Evolutionary conservation across 2,113 vertebrate genomes (phyloP).

Genomic region (Chloropsis hardwickii): DNA sequence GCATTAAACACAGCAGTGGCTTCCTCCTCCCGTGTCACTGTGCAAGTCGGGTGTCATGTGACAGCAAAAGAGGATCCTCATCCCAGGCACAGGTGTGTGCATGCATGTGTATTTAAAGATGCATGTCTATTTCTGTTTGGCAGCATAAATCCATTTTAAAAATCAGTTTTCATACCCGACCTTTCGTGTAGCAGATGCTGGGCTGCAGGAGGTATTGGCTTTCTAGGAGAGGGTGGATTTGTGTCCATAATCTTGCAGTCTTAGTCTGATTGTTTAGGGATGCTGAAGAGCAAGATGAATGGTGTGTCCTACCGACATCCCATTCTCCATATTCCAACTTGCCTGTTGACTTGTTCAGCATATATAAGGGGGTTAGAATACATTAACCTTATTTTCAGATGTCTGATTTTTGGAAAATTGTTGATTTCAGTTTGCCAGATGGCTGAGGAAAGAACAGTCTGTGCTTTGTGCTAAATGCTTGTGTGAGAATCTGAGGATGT

Average conservation of each 20-base stretch:
- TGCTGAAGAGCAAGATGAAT: not conserved
- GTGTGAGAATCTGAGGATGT: conserved; percentile 63
- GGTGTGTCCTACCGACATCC: not conserved
- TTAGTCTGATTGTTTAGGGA: not conserved
- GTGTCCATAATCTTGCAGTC: not conserved
- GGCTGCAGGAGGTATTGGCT: not conserved
- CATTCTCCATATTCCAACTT: not conserved
- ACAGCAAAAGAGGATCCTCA: not conserved
- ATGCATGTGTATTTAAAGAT: not conserved
- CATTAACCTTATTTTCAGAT: conserved; percentile 56
- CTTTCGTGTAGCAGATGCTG: not conserved
- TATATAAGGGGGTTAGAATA: conserved; percentile 20
- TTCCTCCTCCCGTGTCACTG: not conserved
- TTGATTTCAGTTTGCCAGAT: conserved; percentile 75
- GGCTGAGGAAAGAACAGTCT: conserved; percentile 71
- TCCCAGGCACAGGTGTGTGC: accelerated
- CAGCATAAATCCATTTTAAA: not conserved
- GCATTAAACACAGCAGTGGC: accelerated
- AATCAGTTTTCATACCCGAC: not conserved
- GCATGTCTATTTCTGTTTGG: not conserved
- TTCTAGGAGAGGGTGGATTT: not conserved
- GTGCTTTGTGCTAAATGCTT: conserved; percentile 65
- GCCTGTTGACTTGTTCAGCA: not conserved
- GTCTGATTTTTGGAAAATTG: conserved; percentile 68
- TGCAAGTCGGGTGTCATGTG: not conserved